Evolutionary conservation across 1,140 invertebrate species (phyloP).

Genomic region (Orussus abietinus): DNA sequence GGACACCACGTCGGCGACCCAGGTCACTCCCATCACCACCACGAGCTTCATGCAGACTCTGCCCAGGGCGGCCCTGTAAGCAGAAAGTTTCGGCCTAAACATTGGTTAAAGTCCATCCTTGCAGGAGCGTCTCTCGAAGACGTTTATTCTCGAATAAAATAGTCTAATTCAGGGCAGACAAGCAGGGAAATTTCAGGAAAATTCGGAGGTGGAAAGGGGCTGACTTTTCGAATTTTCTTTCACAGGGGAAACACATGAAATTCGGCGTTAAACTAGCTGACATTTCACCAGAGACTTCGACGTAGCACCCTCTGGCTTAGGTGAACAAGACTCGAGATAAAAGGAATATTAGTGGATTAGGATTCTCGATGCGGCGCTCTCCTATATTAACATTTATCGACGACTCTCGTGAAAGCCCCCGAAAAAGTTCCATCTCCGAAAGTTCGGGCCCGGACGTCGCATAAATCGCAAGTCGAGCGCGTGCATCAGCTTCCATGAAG

Average conservation of each 20-base stretch:
- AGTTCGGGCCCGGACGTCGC: too few relatives aligned
- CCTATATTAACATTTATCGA: too few relatives aligned
- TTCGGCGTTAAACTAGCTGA: too few relatives aligned
- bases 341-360: too few relatives aligned
- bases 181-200: conserved; percentile 15
- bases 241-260: conserved; percentile 19
- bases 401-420: too few relatives aligned
- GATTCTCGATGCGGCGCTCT: too few relatives aligned
- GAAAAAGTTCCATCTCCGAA: too few relatives aligned
- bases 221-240: conserved; percentile 17
- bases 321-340: too few relatives aligned
- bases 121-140: conserved; percentile 11
- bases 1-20: conserved; percentile 77
- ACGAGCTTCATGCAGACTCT: conserved; percentile 79
- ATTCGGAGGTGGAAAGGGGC: conserved; percentile 15
- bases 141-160: neutral
- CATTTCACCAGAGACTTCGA: too few relatives aligned
- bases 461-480: too few relatives aligned
- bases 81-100: conserved; percentile 14
- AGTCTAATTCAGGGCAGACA: neutral
- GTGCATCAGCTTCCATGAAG: too few relatives aligned
- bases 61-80: conserved; percentile 68
- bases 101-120: conserved; percentile 6
- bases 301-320: too few relatives aligned
- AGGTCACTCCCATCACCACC: conserved; percentile 81